These are phyloP conservation scores for Lasioglossum calceatum DNA, from an alignment of 2,888 invertebrate species.

Conservation along the genomic window DNA sequence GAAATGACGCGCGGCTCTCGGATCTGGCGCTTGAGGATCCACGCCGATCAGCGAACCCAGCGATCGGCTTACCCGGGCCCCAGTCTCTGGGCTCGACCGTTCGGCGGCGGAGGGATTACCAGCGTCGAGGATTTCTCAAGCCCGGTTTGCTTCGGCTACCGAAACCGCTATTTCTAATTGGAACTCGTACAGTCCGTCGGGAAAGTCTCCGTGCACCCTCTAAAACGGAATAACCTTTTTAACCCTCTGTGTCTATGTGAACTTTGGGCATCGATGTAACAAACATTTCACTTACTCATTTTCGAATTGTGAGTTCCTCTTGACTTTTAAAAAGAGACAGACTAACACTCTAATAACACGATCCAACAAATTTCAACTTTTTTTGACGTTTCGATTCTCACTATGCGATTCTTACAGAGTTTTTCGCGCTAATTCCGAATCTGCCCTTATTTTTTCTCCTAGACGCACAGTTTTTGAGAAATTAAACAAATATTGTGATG, in stretches of 20 bases:
- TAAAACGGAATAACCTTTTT: too few species aligned
- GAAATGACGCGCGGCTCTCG: conserved; percentile 46
- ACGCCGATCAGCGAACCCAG: conserved; percentile 1
- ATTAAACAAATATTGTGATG: too few species aligned
- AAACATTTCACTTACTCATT: neutral
- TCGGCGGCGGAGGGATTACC: conserved; percentile 24
- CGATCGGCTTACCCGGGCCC: conserved; percentile 17
- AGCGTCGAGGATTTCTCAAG: neutral
- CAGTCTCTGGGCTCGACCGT: conserved; percentile 17
- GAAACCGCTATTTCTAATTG: conserved; percentile 15
- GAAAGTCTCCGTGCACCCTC: neutral
- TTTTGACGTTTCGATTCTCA: too few species aligned
- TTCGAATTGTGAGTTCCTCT: neutral
- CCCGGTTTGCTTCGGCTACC: neutral
- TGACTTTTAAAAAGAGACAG: too few species aligned
- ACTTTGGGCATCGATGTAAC: too few species aligned
- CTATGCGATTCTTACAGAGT: too few species aligned
- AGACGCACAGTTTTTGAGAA: too few species aligned
- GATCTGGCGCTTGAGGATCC: conserved; percentile 14
- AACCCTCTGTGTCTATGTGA: too few species aligned
- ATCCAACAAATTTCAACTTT: too few species aligned
- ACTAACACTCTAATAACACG: too few species aligned
- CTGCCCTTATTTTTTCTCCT: too few species aligned
- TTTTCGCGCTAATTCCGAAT: too few species aligned
- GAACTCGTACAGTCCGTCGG: neutral